phyloP scores from a whole-genome alignment of 2,113 vertebrate species.

The Dascyllus trimaculatus region DNA sequence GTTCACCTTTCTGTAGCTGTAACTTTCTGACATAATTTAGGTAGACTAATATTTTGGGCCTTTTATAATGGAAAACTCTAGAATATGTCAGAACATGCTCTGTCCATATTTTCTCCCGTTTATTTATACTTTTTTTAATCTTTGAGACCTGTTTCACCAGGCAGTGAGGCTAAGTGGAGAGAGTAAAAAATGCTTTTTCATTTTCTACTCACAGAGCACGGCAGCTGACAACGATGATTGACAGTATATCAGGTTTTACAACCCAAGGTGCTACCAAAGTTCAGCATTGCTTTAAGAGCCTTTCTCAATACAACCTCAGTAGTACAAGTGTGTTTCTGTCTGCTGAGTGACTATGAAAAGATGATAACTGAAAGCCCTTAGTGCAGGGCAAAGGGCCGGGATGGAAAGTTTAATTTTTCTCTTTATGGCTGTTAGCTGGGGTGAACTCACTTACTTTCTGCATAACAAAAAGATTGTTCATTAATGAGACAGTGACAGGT shows the following conservation, averaged over 20 bases:
- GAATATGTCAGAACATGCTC: background rate
- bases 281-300: constrained; percentile 1
- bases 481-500: background rate
- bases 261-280: constrained; percentile 19
- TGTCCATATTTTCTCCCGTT: background rate
- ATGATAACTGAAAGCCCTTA: constrained; percentile 22
- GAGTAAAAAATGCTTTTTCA: background rate
- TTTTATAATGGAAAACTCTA: background rate
- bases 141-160: constrained; percentile 2
- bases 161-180: background rate
- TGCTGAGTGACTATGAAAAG: constrained; percentile 37
- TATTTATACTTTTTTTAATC: constrained; percentile 6
- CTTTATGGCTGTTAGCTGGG: constrained; percentile 19
- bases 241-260: constrained; percentile 40
- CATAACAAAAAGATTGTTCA: background rate
- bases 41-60: background rate
- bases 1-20: too few species aligned
- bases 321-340: constrained; percentile 7
- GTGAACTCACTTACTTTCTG: background rate
- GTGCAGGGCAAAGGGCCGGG: constrained; percentile 22
- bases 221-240: constrained; percentile 26
- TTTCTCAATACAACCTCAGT: constrained; percentile 25
- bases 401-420: constrained; percentile 22
- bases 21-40: background rate
- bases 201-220: background rate